A percentile compares a stretch with the other conserved stretches of the same genome.
phyloP scores from a whole-genome alignment of 2,113 vertebrate genomes.

The Microcebus murinus region DNA sequence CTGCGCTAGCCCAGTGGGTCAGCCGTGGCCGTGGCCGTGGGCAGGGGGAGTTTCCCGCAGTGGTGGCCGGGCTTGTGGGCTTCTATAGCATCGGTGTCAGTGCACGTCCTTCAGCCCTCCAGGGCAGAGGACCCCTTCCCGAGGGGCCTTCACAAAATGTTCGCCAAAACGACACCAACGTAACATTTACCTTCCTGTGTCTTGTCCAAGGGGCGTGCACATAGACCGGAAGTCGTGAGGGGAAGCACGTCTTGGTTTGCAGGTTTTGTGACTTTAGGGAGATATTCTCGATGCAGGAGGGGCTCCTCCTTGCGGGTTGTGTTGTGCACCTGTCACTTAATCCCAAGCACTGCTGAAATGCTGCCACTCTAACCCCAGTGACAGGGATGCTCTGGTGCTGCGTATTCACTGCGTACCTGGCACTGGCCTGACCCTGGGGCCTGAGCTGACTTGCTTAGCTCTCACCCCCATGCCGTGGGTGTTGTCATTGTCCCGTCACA shows the following conservation, averaged over 20 bases:
- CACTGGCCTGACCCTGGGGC: not conserved
- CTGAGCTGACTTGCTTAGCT: not conserved
- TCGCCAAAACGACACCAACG: not conserved
- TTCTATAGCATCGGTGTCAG: not conserved
- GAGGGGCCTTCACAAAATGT: not conserved
- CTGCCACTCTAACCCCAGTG: not conserved
- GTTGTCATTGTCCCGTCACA: not conserved
- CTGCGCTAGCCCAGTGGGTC: not conserved
- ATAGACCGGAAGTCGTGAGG: not conserved
- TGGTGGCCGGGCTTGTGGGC: not conserved
- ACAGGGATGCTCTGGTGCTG: no score
- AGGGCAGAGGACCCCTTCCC: not conserved
- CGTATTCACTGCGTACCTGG: not conserved
- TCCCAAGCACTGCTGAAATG: not conserved
- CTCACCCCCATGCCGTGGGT: not conserved
- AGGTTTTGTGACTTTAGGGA: not conserved
- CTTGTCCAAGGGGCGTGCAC: not conserved
- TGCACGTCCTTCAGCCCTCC: not conserved
- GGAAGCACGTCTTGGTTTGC: not conserved
- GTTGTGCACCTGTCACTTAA: not conserved
- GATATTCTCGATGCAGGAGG: fast-evolving
- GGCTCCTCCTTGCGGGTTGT: not conserved
- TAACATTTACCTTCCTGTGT: not conserved
- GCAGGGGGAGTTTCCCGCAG: not conserved
- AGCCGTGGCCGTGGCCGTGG: not conserved